phyloP scores from a whole-genome alignment of 1,140 invertebrate species.

The Zaprionus ornatus region DNA sequence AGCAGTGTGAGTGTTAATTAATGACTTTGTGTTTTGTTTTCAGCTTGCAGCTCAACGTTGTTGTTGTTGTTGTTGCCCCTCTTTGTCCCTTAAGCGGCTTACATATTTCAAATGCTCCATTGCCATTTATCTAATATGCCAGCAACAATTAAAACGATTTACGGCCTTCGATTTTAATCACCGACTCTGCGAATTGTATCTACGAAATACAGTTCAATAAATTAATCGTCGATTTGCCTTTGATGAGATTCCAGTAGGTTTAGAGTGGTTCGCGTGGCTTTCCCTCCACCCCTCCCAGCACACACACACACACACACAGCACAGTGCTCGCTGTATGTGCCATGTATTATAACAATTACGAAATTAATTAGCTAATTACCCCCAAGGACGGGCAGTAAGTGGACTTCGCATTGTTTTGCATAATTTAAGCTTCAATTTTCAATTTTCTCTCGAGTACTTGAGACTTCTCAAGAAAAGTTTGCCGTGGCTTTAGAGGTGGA shows the following conservation, averaged over 20 bases:
- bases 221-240: constrained; percentile 60
- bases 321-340: background rate
- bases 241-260: background rate
- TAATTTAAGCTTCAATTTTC: constrained; percentile 21
- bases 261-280: constrained; percentile 1
- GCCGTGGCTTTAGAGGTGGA: background rate
- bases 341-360: constrained; percentile 38
- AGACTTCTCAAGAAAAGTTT: constrained; percentile 2
- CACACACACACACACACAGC: background rate
- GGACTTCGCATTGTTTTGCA: constrained; percentile 60
- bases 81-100: constrained; percentile 29
- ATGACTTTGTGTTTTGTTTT: constrained; percentile 74
- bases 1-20: constrained; percentile 63
- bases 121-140: constrained; percentile 72
- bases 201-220: constrained; percentile 61
- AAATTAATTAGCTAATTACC: constrained; percentile 81
- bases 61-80: background rate
- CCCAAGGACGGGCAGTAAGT: constrained; percentile 35
- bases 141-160: constrained; percentile 79
- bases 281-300: background rate
- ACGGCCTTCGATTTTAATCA: constrained; percentile 52
- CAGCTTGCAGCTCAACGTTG: constrained; percentile 7
- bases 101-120: constrained; percentile 69
- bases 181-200: constrained; percentile 1
- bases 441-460: constrained; percentile 8